Base-by-base conservation (phyloP, 2,888 invertebrate species). In the Athalia cordata region DNA sequence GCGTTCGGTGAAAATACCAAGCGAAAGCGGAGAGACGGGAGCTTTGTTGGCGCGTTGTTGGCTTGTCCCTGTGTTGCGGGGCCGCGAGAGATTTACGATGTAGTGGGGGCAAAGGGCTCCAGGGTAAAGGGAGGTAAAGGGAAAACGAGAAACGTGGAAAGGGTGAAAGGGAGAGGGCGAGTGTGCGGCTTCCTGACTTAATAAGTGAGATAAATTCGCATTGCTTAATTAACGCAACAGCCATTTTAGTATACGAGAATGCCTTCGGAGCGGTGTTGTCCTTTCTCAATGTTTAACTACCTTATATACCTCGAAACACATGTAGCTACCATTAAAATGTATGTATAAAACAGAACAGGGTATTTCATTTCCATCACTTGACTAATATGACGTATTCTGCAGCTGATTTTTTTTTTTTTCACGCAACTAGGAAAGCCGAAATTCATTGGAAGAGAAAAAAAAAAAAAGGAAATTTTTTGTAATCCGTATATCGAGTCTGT, bases 131-230 rank as follows among this genome's bases (percentile, higher is more conserved):
- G 61, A 5, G 29, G 29, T 29, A 7, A 13, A 13, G 59, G 5
- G 59, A 11, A 59, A n/a, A 29, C 29, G 64, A 29, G 15, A 9
- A 7, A 15, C 11, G 43, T 29, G 52, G 52, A 15, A 29, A 50
- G 45, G 68, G 43, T 45, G 72, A 57, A 55, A 57, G 57, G 70
- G 72, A 5, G 47, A 9, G 75, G 59, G 75, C 62, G 47, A 57
- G 43, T 70, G 72, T 55, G 78, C 72, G 74, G 65, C 74, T 64
- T 78, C 78, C 78, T 74, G 78, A 78, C 74, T 78, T 78, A 78
- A 78, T 78, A 78, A 78, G 78, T 78, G 78, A 78, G 78, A 78
- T 78, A 78, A 78, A 78, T 78, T 78, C 74, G 57, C 70, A 74
- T 74, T 78, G 78, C 72, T 78, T 78, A 78, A 78, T 78, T 78